Evolutionary conservation across 1,140 invertebrate genomes (phyloP).

Genomic region (Heliconius nattereri): DNA sequence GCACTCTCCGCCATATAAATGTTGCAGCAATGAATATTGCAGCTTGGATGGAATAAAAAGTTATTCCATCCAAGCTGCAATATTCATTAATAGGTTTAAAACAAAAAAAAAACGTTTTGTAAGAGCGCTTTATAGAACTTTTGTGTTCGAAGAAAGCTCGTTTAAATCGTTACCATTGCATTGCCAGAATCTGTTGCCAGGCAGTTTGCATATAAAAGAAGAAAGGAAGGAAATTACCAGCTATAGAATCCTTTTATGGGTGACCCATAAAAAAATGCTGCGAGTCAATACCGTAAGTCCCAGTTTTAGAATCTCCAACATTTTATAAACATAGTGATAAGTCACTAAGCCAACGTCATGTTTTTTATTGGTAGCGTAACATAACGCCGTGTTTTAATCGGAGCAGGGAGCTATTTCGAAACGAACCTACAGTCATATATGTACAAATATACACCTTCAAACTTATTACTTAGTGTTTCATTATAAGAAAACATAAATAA

Average conservation of each 20-base stretch:
- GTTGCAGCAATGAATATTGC: no score
- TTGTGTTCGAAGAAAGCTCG: conserved; percentile 5
- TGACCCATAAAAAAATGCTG: neutral
- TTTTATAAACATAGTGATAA: no score
- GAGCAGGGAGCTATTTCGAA: no score
- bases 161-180: conserved; percentile 7
- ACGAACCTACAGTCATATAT: neutral
- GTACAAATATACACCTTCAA: neutral
- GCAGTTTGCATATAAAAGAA: conserved; percentile 12
- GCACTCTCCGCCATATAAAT: neutral
- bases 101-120: neutral
- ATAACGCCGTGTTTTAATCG: no score
- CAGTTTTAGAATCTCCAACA: no score
- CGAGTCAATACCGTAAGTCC: no score
- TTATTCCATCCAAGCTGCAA: neutral
- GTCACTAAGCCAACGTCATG: no score
- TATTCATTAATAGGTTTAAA: conserved; percentile 2
- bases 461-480: neutral
- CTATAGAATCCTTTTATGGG: neutral
- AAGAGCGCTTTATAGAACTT: neutral
- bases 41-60: no score
- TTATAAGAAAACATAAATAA: neutral
- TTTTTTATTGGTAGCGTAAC: no score
- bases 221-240: neutral
- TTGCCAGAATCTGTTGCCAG: conserved; percentile 8